Percentiles rank a stretch among this genome's conserved stretches.
Evolutionary conservation across 2,888 invertebrate genomes (phyloP).

Genomic region (Cantharis nigra): DNA sequence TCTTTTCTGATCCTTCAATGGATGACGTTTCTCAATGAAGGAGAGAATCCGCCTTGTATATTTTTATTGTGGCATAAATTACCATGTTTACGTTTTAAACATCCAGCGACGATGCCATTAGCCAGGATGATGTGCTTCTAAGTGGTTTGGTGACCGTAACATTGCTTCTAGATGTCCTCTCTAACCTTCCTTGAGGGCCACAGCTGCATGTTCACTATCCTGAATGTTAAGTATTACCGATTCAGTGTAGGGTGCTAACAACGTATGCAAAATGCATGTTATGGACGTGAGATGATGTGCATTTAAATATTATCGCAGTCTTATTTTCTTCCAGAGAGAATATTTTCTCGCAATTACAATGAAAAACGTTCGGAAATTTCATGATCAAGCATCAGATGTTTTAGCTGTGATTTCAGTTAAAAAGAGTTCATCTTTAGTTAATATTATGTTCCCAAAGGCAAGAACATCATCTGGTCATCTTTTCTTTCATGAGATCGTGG

Average conservation of each 20-base stretch:
- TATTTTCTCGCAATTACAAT: not conserved
- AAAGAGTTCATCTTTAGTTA: not conserved
- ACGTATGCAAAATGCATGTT: conserved; percentile 27
- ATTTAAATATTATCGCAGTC: conserved; percentile 15
- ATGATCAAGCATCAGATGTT: not conserved
- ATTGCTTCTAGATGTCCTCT: conserved; percentile 24
- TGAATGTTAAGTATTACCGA: conserved; percentile 31
- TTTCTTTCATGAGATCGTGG: not conserved
- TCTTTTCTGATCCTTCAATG: not conserved
- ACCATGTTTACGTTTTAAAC: conserved; percentile 21
- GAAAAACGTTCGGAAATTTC: not conserved
- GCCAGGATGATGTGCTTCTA: conserved; percentile 24
- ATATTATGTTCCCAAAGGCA: not conserved
- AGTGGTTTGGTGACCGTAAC: conserved; percentile 25
- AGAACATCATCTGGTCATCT: not conserved
- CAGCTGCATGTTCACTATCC: conserved; percentile 28
- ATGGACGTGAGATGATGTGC: conserved; percentile 22
- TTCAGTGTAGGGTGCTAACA: conserved; percentile 22
- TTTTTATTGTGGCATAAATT: conserved; percentile 4
- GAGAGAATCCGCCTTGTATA: not conserved
- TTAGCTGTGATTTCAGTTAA: not conserved
- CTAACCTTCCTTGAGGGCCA: conserved; percentile 26
- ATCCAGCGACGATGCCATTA: conserved; percentile 25
- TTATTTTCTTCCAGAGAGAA: conserved; percentile 8
- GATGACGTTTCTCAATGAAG: not conserved